Percentiles rank a stretch among this genome's conserved stretches.
Conservation (phyloP, 1,140 invertebrate genomes). For the Drosophila ogumai region DNA sequence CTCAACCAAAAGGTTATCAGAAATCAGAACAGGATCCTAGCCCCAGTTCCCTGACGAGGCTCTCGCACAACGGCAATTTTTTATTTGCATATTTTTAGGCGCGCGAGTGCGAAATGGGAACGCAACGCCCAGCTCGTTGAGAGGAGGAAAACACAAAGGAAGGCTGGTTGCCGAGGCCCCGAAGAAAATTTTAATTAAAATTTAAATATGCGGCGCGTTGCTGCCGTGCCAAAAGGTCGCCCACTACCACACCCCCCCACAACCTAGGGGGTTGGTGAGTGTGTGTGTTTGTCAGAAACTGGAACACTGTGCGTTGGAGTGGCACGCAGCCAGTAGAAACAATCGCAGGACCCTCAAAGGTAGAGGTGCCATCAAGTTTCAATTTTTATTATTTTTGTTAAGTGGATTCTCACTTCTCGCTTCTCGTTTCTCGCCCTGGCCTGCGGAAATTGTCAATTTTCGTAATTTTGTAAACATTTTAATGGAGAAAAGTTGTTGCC, state of each 20-base stretch:
- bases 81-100: conserved; percentile 79
- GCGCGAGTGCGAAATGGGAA: conserved; percentile 66
- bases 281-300: conserved; percentile 31
- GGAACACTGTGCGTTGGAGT: conserved; percentile 34
- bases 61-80: conserved; percentile 45
- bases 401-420: conserved; percentile 12
- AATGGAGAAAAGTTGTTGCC: conserved; percentile 44
- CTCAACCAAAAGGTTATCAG: conserved; percentile 46
- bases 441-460: conserved; percentile 74
- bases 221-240: conserved; percentile 54
- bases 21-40: conserved; percentile 50
- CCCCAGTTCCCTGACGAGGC: not conserved
- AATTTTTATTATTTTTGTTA: conserved; percentile 30
- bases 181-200: conserved; percentile 77
- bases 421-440: conserved; percentile 7
- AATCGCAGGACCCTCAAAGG: conserved; percentile 13
- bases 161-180: not conserved
- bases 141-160: conserved; percentile 5
- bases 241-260: not conserved
- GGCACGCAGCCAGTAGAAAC: conserved; percentile 15
- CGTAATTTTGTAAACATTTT: conserved; percentile 72
- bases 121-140: conserved; percentile 15
- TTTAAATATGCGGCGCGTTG: conserved; percentile 77
- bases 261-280: too few species aligned
- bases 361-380: conserved; percentile 13